Conservation (phyloP, 2,888 invertebrate species). For the Macropis europaea region DNA sequence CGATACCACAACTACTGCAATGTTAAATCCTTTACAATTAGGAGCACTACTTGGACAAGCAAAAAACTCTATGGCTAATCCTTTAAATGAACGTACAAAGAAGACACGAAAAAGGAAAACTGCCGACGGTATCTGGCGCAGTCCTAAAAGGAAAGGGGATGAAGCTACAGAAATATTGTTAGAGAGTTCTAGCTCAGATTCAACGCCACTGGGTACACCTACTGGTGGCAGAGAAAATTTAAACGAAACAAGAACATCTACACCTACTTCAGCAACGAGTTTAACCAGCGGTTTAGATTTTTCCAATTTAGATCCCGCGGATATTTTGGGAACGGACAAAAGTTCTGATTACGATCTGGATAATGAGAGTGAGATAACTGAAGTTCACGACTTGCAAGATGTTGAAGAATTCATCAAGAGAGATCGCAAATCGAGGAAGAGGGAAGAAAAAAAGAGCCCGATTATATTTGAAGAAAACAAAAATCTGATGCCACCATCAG, state of each 20-base stretch:
- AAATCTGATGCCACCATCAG: conserved; percentile 83
- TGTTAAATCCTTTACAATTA: conserved; percentile 77
- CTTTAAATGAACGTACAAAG: conserved; percentile 80
- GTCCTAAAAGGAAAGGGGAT: conserved; percentile 84
- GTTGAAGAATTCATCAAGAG: conserved; percentile 83
- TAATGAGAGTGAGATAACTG: conserved; percentile 82
- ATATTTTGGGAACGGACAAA: conserved; percentile 81
- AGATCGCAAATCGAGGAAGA: conserved; percentile 84
- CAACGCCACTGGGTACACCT: conserved; percentile 83
- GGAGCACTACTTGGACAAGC: conserved; percentile 74
- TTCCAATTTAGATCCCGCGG: conserved; percentile 84
- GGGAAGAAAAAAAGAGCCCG: conserved; percentile 81
- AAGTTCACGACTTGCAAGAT: conserved; percentile 81
- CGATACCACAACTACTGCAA: conserved; percentile 76
- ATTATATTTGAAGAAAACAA: conserved; percentile 82
- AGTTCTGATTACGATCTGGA: conserved; percentile 83
- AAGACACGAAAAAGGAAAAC: conserved; percentile 84
- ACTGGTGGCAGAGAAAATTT: conserved; percentile 79
- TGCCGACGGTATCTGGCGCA: conserved; percentile 83
- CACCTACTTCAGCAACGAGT: conserved; percentile 79
- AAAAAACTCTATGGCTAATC: conserved; percentile 66
- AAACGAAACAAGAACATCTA: conserved; percentile 80
- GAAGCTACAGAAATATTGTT: conserved; percentile 81
- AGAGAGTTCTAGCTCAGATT: conserved; percentile 84
- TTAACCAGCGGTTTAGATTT: conserved; percentile 81